Evolutionary conservation across 2,113 vertebrate genomes (phyloP).

Genomic region (Chloropsis hardwickii): DNA sequence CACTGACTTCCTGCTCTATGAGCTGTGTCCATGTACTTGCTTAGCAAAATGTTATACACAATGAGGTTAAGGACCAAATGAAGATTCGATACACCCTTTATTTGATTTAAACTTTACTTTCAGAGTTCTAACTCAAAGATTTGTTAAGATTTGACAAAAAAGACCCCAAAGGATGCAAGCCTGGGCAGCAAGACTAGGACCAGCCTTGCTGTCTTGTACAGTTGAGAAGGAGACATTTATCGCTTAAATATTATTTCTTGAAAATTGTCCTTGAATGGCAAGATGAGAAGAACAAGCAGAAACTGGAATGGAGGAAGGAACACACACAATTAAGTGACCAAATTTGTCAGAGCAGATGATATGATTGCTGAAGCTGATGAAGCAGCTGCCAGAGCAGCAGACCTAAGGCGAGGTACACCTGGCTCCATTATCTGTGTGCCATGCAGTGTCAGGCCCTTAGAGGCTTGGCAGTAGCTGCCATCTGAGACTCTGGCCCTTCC

Average conservation of each 20-base stretch:
- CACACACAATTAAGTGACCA: background rate
- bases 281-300: background rate
- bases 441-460: fast-evolving
- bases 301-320: background rate
- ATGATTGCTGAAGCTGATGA: background rate
- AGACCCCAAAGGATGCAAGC: background rate
- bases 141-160: background rate
- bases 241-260: background rate
- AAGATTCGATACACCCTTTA: background rate
- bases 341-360: background rate
- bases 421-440: fast-evolving
- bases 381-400: background rate
- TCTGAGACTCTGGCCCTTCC: background rate
- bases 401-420: fast-evolving
- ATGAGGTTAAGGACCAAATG: background rate
- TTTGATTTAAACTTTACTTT: background rate
- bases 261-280: background rate
- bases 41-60: background rate
- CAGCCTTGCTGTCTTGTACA: background rate
- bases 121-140: background rate
- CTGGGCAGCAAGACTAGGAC: background rate
- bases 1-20: background rate
- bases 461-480: fast-evolving
- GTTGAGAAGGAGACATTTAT: background rate
- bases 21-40: background rate